phyloP scores from a whole-genome alignment of 2,113 vertebrate genomes.

The Maccullochella peelii region DNA sequence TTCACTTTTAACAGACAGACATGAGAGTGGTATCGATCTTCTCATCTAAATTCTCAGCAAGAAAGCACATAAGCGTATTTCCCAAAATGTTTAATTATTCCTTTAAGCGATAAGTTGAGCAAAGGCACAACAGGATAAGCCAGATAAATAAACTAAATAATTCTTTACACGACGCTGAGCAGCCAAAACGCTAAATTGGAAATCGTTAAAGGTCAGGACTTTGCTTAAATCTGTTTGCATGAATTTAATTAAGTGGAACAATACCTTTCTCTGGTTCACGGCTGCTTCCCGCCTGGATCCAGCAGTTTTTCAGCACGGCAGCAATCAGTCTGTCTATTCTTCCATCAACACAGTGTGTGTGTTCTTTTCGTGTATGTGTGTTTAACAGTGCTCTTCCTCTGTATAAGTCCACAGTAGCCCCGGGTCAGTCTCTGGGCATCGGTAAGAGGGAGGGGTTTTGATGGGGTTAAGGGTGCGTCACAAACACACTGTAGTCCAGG shows the following conservation, averaged over 20 bases:
- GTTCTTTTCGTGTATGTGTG: constrained; percentile 29
- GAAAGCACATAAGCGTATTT: neutral
- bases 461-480: constrained; percentile 32
- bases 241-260: constrained; percentile 44
- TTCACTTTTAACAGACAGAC: neutral
- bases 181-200: constrained; percentile 37
- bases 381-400: constrained; percentile 68
- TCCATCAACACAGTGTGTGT: constrained; percentile 49
- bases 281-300: constrained; percentile 51
- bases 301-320: constrained; percentile 46
- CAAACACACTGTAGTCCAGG: constrained; percentile 55
- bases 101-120: neutral
- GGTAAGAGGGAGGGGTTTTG: constrained; percentile 48
- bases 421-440: constrained; percentile 72
- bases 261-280: constrained; percentile 73
- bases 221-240: constrained; percentile 46
- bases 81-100: constrained; percentile 2
- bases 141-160: constrained; percentile 18
- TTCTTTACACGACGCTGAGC: constrained; percentile 34
- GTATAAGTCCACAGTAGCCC: constrained; percentile 75
- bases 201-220: constrained; percentile 46
- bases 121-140: constrained; percentile 6
- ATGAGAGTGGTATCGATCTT: neutral
- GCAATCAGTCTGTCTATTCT: constrained; percentile 42
- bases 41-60: neutral